A percentile compares a stretch with the other conserved stretches of the same genome.
Conservation (phyloP, 2,888 invertebrate genomes). For the Eudasyphora cyanicolor region DNA sequence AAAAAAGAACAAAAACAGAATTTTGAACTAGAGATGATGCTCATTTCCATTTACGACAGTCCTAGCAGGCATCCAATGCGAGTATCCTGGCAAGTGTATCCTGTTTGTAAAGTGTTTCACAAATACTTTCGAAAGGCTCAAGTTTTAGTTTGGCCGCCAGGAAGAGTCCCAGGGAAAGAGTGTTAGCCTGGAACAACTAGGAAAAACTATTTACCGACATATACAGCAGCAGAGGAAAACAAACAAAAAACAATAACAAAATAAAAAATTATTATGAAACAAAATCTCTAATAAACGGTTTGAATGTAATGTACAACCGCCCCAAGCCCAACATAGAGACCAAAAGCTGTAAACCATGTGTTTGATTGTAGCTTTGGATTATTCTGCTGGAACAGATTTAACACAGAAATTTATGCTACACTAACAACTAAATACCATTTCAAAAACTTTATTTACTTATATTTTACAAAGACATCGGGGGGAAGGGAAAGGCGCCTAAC, state of each 20-base stretch:
- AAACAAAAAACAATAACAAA: slow-evolving; percentile 6
- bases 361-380: background rate
- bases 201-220: background rate
- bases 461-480: background rate
- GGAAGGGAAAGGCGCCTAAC: background rate
- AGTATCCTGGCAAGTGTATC: slow-evolving; percentile 14
- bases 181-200: background rate
- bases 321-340: background rate
- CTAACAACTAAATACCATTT: background rate
- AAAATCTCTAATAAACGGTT: slow-evolving; percentile 8
- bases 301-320: background rate
- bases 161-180: background rate
- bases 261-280: slow-evolving; percentile 14
- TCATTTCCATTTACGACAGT: slow-evolving; percentile 28
- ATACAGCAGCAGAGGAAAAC: no score
- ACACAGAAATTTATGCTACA: slow-evolving; percentile 5
- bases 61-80: background rate
- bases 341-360: slow-evolving; percentile 7
- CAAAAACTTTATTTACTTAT: slow-evolving; percentile 4
- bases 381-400: slow-evolving; percentile 2
- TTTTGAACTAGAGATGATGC: background rate
- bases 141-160: background rate
- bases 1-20: no score
- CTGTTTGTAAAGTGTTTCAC: background rate
- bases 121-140: background rate